Conservation (phyloP, 2,113 vertebrate species). For the Nematolebias whitei region DNA sequence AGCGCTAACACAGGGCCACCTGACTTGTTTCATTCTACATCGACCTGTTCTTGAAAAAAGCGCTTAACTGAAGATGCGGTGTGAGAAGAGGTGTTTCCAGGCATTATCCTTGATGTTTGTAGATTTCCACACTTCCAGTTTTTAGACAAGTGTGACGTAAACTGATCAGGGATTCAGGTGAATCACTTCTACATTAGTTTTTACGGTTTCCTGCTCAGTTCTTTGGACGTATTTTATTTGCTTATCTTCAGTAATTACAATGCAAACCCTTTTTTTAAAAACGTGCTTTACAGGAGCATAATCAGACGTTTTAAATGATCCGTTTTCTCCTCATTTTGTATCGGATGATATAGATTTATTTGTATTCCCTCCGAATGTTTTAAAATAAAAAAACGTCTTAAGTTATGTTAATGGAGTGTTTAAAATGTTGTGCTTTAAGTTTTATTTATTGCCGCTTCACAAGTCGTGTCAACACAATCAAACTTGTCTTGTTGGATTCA, state of each 20-base stretch:
- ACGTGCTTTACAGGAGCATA: constrained; percentile 22
- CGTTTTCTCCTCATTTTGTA: constrained; percentile 9
- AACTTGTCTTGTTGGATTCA: no score
- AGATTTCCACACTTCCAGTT: not conserved
- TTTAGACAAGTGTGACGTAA: no score
- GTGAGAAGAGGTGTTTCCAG: constrained; percentile 36
- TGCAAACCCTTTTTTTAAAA: constrained; percentile 22
- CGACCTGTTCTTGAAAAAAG: constrained; percentile 20
- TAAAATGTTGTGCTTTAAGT: no score
- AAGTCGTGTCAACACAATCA: no score
- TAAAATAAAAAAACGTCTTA: constrained; percentile 10
- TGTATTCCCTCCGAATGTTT: constrained; percentile 35
- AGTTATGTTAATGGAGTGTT: not conserved
- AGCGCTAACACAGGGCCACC: constrained; percentile 18
- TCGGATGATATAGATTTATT: constrained; percentile 33
- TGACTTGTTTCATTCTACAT: constrained; percentile 10
- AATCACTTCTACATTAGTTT: not conserved
- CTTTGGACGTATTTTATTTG: not conserved
- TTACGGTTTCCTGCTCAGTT: not conserved
- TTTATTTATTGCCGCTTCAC: no score
- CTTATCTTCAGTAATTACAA: constrained; percentile 13
- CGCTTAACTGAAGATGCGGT: constrained; percentile 18
- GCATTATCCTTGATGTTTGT: constrained; percentile 17
- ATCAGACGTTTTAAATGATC: constrained; percentile 12
- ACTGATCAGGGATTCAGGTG: not conserved